phyloP scores from a whole-genome alignment of 2,888 invertebrate genomes.

The Aporophyla lueneburgensis region DNA sequence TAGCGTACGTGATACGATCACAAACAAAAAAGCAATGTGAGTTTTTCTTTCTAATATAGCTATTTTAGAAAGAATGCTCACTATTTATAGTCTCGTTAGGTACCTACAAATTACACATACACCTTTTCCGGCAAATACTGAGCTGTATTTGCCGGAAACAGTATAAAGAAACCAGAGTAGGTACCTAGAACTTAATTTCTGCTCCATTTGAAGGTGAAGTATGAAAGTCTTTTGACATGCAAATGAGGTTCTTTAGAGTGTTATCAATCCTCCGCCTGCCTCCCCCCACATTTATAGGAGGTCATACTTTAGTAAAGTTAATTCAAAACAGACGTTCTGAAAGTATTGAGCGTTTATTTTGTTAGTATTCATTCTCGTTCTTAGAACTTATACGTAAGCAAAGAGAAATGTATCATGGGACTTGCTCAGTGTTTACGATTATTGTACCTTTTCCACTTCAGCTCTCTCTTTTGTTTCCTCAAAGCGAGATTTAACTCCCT shows the following conservation, averaged over 20 bases:
- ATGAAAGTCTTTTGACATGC: constrained; percentile 51
- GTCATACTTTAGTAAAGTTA: constrained; percentile 8
- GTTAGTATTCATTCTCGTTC: constrained; percentile 14
- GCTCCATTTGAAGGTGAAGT: constrained; percentile 32
- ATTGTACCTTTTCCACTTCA: not conserved
- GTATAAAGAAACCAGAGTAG: not conserved
- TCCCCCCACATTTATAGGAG: not conserved
- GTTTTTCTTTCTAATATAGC: not conserved
- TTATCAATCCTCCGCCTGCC: constrained; percentile 8
- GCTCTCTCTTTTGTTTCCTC: not conserved
- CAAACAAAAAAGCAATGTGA: not conserved
- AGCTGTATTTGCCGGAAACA: not conserved
- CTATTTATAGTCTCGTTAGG: too few species aligned
- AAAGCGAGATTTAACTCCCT: not conserved
- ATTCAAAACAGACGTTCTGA: constrained; percentile 15
- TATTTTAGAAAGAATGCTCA: not conserved
- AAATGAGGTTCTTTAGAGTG: constrained; percentile 50
- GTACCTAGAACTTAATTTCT: constrained; percentile 12
- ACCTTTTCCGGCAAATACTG: not conserved
- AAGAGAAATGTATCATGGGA: constrained; percentile 7
- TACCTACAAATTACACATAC: not conserved
- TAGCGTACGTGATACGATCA: too few species aligned
- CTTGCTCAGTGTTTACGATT: constrained; percentile 10
- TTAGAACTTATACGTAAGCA: not conserved
- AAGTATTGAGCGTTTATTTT: constrained; percentile 27